Conservation (phyloP, 2,888 invertebrate genomes). For the Lypha dubia region DNA sequence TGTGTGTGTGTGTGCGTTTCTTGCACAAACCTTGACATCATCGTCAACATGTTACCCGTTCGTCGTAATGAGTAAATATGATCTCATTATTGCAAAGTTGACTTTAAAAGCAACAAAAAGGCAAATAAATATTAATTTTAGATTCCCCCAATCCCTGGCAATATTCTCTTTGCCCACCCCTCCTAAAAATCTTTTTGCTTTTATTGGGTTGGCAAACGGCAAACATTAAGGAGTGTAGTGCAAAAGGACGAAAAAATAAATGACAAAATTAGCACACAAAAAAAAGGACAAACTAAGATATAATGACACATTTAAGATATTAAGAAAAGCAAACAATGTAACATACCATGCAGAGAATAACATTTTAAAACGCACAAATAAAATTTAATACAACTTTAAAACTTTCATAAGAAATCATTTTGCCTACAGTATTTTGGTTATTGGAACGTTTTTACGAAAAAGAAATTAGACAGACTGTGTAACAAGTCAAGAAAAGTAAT, state of each 20-base stretch:
- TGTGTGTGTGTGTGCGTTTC: background rate
- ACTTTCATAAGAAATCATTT: too few relatives aligned
- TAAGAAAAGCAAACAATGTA: background rate
- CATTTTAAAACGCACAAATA: too few relatives aligned
- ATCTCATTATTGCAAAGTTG: constrained; percentile 35
- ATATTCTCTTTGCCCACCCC: background rate
- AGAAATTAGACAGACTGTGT: too few relatives aligned
- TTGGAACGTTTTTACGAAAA: too few relatives aligned
- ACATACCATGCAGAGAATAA: too few relatives aligned
- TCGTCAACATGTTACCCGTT: constrained; percentile 22
- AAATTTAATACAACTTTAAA: too few relatives aligned
- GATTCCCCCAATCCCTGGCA: background rate
- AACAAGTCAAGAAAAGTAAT: too few relatives aligned
- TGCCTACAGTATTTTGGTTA: too few relatives aligned
- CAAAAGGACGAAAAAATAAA: background rate
- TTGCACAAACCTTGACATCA: constrained; percentile 25
- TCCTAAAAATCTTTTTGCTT: too few relatives aligned
- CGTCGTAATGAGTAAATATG: constrained; percentile 50
- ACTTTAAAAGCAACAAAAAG: constrained; percentile 25
- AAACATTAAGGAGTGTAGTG: background rate
- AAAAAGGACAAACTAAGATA: too few relatives aligned
- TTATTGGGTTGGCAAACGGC: background rate
- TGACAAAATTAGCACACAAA: background rate
- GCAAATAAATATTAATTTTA: constrained; percentile 32
- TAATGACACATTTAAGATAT: background rate